Conservation (phyloP, 2,797 vertebrate genomes). For the Diplodus puntazzo region DNA sequence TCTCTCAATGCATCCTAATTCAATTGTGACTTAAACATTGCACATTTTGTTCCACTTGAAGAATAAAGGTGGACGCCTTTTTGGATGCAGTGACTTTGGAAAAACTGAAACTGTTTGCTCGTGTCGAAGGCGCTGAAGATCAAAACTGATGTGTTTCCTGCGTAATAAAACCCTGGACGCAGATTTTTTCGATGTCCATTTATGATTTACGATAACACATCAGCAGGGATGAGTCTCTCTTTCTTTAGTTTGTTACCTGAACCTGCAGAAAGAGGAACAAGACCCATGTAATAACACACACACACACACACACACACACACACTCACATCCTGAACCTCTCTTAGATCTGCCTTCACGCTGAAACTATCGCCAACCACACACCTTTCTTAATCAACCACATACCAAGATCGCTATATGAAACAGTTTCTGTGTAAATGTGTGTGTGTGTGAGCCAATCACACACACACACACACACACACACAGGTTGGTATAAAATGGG, state of each 20-base stretch:
- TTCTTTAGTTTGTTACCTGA: constrained; percentile 25
- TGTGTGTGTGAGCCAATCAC: neutral
- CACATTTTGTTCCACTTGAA: constrained; percentile 35
- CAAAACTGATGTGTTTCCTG: neutral
- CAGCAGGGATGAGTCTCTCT: neutral
- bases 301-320: constrained; percentile 16
- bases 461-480: constrained; percentile 5
- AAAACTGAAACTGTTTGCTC: constrained; percentile 28
- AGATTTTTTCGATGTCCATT: neutral
- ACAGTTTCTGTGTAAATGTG: constrained; percentile 13
- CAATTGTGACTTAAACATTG: constrained; percentile 32
- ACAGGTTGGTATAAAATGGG: constrained; percentile 47
- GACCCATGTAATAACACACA: neutral
- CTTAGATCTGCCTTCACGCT: constrained; percentile 16
- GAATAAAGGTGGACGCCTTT: constrained; percentile 2
- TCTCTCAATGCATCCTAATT: neutral
- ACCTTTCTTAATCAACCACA: constrained; percentile 49
- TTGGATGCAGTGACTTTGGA: constrained; percentile 9
- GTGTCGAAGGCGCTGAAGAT: constrained; percentile 17
- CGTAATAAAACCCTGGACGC: constrained; percentile 29
- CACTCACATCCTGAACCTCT: neutral
- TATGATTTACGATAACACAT: no score
- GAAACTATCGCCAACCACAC: constrained; percentile 28
- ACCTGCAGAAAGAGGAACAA: constrained; percentile 38
- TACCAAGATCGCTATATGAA: constrained; percentile 33